Evolutionary conservation across 2,113 vertebrate species (phyloP).

Genomic region (Thermophis baileyi): DNA sequence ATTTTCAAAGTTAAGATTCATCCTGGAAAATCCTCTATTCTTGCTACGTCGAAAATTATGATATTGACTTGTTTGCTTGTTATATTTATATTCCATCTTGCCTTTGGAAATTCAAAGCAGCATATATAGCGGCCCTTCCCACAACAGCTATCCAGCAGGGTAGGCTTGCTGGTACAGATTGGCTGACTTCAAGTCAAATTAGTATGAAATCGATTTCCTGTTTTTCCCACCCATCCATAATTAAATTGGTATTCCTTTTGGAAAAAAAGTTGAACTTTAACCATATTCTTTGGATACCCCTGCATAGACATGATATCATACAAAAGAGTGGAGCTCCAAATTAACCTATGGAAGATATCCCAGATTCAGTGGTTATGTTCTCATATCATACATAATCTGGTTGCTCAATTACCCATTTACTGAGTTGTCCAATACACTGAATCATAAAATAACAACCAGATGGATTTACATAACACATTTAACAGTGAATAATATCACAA

Average conservation of each 20-base stretch:
- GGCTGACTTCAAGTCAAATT: not conserved
- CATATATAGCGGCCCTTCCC: not conserved
- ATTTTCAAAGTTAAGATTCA: not conserved
- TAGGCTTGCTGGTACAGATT: not conserved
- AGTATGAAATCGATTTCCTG: not conserved
- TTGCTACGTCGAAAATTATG: not conserved
- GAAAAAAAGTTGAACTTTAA: not conserved
- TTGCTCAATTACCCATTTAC: not conserved
- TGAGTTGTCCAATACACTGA: not conserved
- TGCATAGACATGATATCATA: not conserved
- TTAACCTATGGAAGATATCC: not conserved
- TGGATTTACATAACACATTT: not conserved
- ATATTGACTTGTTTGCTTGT: not conserved
- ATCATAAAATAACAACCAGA: not conserved
- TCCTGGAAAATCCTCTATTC: not conserved
- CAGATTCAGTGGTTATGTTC: not conserved
- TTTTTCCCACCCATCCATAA: not conserved
- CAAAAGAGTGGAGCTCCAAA: not conserved
- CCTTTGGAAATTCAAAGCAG: not conserved
- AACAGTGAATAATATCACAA: not conserved
- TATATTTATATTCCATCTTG: not conserved
- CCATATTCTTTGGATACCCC: not conserved
- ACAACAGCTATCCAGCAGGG: not conserved
- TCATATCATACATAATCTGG: not conserved
- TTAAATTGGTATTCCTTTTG: not conserved